phyloP scores from a whole-genome alignment of 2,797 vertebrate genomes.

The Pantherophis alleghaniensis region DNA sequence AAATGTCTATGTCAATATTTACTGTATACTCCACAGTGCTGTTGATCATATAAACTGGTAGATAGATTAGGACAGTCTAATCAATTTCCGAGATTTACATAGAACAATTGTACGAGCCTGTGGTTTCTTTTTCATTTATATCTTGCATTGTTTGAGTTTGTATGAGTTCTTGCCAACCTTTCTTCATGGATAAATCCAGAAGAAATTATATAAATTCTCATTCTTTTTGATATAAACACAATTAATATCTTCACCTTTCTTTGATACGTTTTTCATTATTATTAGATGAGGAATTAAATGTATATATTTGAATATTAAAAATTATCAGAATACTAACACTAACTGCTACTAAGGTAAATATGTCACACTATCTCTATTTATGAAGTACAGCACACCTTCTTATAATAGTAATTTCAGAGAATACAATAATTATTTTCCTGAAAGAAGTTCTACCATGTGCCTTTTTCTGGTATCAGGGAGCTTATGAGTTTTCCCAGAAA shows the following conservation, averaged over 20 bases:
- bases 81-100: slow-evolving; percentile 16
- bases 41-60: not conserved
- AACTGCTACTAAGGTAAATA: not conserved
- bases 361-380: not conserved
- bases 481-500: not conserved
- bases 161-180: not conserved
- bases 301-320: not conserved
- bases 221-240: not conserved
- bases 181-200: slow-evolving; percentile 6
- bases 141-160: not conserved
- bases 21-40: not conserved
- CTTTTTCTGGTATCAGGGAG: not conserved
- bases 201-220: accelerated
- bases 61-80: not conserved
- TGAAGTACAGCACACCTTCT: not conserved
- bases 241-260: not conserved
- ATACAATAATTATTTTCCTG: not conserved
- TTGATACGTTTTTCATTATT: not conserved
- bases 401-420: not conserved
- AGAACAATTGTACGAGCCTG: not conserved
- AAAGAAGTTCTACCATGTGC: not conserved
- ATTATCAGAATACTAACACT: not conserved
- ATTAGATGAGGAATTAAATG: not conserved
- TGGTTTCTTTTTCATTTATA: not conserved
- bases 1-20: not conserved